Evolutionary conservation across 2,113 vertebrate genomes (phyloP).

Genomic region (Corythaixoides concolor): DNA sequence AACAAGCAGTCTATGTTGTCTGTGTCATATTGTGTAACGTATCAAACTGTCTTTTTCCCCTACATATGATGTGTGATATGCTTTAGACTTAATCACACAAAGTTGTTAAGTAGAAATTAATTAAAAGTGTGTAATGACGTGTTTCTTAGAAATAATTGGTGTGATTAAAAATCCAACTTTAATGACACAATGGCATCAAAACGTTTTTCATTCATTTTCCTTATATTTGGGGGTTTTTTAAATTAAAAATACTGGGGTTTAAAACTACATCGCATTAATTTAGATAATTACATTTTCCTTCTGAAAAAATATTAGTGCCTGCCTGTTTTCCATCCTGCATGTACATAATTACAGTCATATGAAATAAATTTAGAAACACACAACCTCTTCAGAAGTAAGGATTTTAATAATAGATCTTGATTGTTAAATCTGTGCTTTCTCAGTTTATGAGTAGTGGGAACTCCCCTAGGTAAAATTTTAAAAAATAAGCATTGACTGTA

Average conservation of each 20-base stretch:
- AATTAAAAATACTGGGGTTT: not conserved
- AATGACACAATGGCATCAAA: not conserved
- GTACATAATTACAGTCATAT: not conserved
- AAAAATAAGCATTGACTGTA: conserved; percentile 28
- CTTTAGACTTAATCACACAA: conserved; percentile 30
- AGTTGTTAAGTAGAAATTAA: conserved; percentile 44
- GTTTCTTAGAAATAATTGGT: conserved; percentile 17
- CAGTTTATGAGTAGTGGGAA: conserved; percentile 18
- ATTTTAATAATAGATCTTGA: not conserved
- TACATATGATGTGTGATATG: not conserved
- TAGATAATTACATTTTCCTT: not conserved
- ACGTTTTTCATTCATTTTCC: not conserved
- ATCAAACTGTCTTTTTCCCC: not conserved
- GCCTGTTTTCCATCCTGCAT: not conserved
- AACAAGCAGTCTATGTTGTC: not conserved
- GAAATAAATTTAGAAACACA: not conserved
- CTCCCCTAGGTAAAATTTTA: conserved; percentile 32
- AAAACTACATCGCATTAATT: not conserved
- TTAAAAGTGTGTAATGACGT: not conserved
- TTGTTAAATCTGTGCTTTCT: conserved; percentile 22
- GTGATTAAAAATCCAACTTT: conserved; percentile 24
- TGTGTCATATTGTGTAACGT: conserved; percentile 11
- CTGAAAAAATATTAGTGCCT: not conserved
- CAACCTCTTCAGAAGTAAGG: not conserved
- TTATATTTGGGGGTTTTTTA: not conserved